phyloP scores from a whole-genome alignment of 2,113 vertebrate species.

The Hippocampus comes region DNA sequence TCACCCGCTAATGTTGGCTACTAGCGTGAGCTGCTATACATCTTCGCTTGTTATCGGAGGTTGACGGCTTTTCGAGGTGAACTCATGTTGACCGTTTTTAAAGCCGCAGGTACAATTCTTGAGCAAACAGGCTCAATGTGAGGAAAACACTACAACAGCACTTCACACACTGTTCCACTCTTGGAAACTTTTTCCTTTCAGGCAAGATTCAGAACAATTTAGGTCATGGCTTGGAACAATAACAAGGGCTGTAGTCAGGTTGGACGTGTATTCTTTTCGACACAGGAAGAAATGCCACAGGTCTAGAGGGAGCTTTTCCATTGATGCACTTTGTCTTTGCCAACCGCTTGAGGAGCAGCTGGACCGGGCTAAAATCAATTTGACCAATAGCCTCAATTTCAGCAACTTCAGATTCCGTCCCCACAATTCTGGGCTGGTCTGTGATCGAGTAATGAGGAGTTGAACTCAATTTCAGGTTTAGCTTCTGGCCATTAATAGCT shows the following conservation, averaged over 20 bases:
- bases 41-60: background rate
- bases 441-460: constrained; percentile 39
- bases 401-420: constrained; percentile 42
- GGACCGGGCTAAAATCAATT: constrained; percentile 46
- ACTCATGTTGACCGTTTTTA: background rate
- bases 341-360: constrained; percentile 38
- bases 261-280: constrained; percentile 16
- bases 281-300: constrained; percentile 23
- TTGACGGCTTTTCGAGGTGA: background rate
- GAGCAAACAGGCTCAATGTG: background rate
- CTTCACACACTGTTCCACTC: constrained; percentile 3
- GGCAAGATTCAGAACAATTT: constrained; percentile 9
- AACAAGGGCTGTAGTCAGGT: background rate
- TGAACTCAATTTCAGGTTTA: constrained; percentile 54
- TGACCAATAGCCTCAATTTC: constrained; percentile 53
- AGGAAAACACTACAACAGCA: constrained; percentile 11
- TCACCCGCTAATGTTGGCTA: background rate
- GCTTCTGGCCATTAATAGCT: constrained; percentile 54
- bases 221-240: background rate
- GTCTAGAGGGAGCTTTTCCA: constrained; percentile 4
- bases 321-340: constrained; percentile 31
- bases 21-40: background rate
- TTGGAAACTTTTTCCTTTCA: constrained; percentile 19
- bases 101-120: background rate
- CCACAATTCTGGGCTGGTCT: constrained; percentile 22